Percentiles rank a stretch among this genome's conserved stretches.
phyloP scores from a whole-genome alignment of 2,797 vertebrate species.

The Valencia hispanica region DNA sequence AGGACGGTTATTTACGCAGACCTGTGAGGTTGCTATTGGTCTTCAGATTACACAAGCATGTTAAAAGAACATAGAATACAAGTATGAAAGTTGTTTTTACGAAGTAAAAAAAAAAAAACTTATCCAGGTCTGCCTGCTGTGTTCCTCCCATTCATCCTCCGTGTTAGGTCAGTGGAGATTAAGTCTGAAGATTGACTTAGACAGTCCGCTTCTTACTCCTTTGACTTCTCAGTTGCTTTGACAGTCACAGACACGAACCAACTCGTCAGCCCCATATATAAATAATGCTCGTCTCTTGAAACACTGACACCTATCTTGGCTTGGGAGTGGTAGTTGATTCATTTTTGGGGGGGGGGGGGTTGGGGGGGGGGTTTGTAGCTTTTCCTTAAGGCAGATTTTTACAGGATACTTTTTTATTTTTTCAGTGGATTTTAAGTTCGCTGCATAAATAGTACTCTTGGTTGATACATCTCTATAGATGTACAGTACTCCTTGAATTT shows the following conservation, averaged over 20 bases:
- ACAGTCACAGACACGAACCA: neutral
- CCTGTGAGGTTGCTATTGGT: neutral
- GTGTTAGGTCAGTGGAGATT: neutral
- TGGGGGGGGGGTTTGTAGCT: no score
- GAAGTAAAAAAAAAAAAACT: neutral
- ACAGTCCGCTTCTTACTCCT: neutral
- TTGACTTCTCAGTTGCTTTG: constrained; percentile 4
- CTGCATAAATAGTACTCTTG: neutral
- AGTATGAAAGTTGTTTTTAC: neutral
- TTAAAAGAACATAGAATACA: neutral
- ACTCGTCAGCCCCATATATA: neutral
- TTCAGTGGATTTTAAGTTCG: no score
- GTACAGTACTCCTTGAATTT: neutral
- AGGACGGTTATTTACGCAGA: neutral
- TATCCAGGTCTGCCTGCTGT: neutral
- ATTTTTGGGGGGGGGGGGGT: no score
- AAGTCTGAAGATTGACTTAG: neutral
- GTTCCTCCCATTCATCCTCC: neutral
- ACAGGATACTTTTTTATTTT: neutral
- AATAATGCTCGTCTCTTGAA: neutral
- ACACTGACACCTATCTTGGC: neutral
- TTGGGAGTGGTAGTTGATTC: neutral
- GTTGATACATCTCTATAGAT: neutral
- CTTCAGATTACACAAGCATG: neutral
- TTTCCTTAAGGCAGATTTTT: neutral